Evolutionary conservation across 2,113 vertebrate species (phyloP), one percentile per base, ranked within the genome.

Genomic region (Myrmecophaga tridactyla): DNA sequence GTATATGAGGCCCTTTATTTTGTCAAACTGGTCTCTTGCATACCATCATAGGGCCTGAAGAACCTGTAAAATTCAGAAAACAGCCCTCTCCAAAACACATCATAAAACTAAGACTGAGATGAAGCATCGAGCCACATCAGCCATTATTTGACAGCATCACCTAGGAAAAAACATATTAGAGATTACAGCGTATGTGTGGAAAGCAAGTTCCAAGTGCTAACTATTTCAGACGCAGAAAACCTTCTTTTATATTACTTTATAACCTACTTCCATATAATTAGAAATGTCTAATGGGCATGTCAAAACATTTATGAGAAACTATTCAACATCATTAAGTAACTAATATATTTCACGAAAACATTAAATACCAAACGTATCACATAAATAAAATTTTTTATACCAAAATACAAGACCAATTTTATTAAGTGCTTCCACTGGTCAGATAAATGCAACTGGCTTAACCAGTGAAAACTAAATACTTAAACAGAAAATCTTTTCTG

Each of bases 101-200:
- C 99, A 99, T 99, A 99, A 99, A 99, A 99, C 98, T 99, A 99
- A 98, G 98, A 99, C 98, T 98, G 99, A 99, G 99, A 98, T 98
- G 99, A 98, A 99, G 99, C 99, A 99, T 98, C 99, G 98, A 99
- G 99, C 99, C 99, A 99, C 99, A 99, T 99, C 99, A 99, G 99
- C 98, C 99, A 99, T 98, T 99, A 99, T 99, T 98, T 99, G 99
- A 99, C 98, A 99, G 98, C 98, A 98, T 98, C 99, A 99, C 99
- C 99, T 99, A 99, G 98, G 98, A 99, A 99, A 99, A 99, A 99
- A 99, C 99, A 99, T 99, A 99, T 99, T 99, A 99, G 98, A 99
- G 99, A 99, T 99, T 99, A 99, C 99, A 99, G 98, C 99, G 99
- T 98, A 99, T 99, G 99, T 99, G 99, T 99, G 99, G 99, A 99